Percentiles rank a stretch among this genome's conserved stretches.
Conservation (phyloP, 2,113 vertebrate genomes). For the Ophthalmotilapia sp. region DNA sequence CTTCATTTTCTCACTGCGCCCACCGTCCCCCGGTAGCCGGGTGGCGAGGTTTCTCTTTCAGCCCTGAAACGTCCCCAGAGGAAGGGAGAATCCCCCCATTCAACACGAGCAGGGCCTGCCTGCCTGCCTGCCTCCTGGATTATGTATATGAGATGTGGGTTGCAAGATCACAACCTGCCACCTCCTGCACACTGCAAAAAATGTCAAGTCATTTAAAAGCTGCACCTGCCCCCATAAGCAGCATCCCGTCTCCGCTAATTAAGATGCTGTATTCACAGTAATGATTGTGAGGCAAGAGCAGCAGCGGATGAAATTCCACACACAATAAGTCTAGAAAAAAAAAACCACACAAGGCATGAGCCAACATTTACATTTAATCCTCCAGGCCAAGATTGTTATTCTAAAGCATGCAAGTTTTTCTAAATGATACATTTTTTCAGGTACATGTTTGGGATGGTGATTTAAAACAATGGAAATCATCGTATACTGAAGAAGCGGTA, state of each 20-base stretch:
- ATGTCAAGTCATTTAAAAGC: conserved; percentile 48
- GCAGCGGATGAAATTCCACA: neutral
- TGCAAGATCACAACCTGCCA: conserved; percentile 54
- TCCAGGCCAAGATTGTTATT: neutral
- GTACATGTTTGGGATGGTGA: rapidly evolving
- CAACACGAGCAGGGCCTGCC: conserved; percentile 38
- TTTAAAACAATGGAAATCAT: neutral
- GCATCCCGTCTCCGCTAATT: neutral
- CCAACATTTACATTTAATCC: neutral
- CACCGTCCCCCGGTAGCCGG: conserved; percentile 56
- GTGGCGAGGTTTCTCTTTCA: conserved; percentile 62
- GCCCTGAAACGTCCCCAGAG: conserved; percentile 54
- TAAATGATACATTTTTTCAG: neutral
- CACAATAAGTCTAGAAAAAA: neutral
- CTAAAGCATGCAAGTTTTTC: neutral
- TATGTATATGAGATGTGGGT: conserved; percentile 71
- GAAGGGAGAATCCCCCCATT: conserved; percentile 59
- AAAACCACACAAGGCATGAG: neutral
- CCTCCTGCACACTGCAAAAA: conserved; percentile 54
- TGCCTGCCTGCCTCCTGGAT: conserved; percentile 53
- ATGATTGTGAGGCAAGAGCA: neutral
- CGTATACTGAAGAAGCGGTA: neutral
- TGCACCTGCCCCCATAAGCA: conserved; percentile 48
- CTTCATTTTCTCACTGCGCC: conserved; percentile 81
- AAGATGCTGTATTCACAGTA: neutral